Evolutionary conservation across 2,113 vertebrate species (phyloP).

Genomic region (Cettia cetti): DNA sequence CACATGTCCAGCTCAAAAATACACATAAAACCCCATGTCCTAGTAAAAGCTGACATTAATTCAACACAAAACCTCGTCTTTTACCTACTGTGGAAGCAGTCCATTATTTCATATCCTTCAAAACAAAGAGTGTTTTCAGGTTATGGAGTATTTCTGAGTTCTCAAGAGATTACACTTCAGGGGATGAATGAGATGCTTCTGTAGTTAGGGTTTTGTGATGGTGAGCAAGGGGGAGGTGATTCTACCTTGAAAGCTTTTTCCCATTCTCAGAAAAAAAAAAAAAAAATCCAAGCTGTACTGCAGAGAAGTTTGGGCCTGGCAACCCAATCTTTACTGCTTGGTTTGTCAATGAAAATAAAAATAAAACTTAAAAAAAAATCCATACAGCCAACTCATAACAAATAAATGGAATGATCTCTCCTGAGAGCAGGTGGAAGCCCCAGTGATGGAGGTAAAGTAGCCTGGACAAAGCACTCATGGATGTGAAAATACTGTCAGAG

Average conservation of each 20-base stretch:
- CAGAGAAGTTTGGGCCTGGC: neutral
- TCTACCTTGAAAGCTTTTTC: slow-evolving; percentile 16
- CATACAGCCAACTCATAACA: slow-evolving; percentile 28
- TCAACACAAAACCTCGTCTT: slow-evolving; percentile 8
- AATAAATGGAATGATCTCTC: slow-evolving; percentile 57
- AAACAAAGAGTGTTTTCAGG: slow-evolving; percentile 38
- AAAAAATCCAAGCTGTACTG: neutral
- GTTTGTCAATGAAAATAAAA: slow-evolving; percentile 65
- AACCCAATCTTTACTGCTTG: slow-evolving; percentile 46
- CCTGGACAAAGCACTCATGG: slow-evolving; percentile 28
- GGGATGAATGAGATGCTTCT: neutral
- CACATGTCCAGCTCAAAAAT: slow-evolving; percentile 5
- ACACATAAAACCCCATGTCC: neutral
- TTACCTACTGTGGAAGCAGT: slow-evolving; percentile 15
- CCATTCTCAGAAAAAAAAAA: neutral
- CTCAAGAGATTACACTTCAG: slow-evolving; percentile 16
- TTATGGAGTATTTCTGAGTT: slow-evolving; percentile 22
- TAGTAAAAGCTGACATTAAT: slow-evolving; percentile 50
- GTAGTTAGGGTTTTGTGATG: neutral
- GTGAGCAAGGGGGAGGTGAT: neutral
- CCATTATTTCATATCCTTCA: slow-evolving; percentile 31
- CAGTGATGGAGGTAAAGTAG: slow-evolving; percentile 30
- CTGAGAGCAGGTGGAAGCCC: neutral
- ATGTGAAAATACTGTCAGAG: slow-evolving; percentile 23
- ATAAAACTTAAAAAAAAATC: slow-evolving; percentile 57